A percentile compares a stretch with the other conserved stretches of the same genome.
Evolutionary conservation across 1,140 invertebrate species (phyloP).

Genomic region (Pachypeltis micranthus): DNA sequence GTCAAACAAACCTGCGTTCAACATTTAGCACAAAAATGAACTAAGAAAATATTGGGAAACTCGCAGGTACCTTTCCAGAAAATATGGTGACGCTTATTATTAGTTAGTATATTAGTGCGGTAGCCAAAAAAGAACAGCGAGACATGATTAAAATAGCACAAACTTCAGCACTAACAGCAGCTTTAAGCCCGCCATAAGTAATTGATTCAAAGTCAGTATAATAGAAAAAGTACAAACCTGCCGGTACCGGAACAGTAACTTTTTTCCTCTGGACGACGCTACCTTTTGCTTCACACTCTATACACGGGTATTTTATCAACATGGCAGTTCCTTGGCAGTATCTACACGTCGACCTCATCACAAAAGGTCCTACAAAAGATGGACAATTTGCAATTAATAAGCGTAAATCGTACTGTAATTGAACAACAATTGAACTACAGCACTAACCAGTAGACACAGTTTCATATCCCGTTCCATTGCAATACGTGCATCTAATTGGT

Average conservation of each 20-base stretch:
- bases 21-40: too few relatives aligned
- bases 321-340: slow-evolving; percentile 79
- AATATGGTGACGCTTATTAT: too few relatives aligned
- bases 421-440: not conserved
- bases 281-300: slow-evolving; percentile 88
- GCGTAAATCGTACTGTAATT: too few relatives aligned
- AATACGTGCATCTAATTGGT: slow-evolving; percentile 72
- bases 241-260: slow-evolving; percentile 89
- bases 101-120: too few relatives aligned
- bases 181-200: too few relatives aligned
- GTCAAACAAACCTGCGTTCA: too few relatives aligned
- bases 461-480: slow-evolving; percentile 96
- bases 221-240: slow-evolving; percentile 43
- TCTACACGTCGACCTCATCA: slow-evolving; percentile 92
- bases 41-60: too few relatives aligned
- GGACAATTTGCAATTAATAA: too few relatives aligned
- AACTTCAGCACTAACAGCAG: too few relatives aligned
- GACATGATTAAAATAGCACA: too few relatives aligned
- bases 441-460: slow-evolving; percentile 57
- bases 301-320: slow-evolving; percentile 82
- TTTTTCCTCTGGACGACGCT: slow-evolving; percentile 78
- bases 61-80: too few relatives aligned
- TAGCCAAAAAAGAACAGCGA: too few relatives aligned
- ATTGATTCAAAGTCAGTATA: not conserved
- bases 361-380: slow-evolving; percentile 72